Percentiles rank a stretch among this genome's conserved stretches.
Conservation (phyloP, 2,797 vertebrate species). For the Enteromius unitaeniatus region DNA sequence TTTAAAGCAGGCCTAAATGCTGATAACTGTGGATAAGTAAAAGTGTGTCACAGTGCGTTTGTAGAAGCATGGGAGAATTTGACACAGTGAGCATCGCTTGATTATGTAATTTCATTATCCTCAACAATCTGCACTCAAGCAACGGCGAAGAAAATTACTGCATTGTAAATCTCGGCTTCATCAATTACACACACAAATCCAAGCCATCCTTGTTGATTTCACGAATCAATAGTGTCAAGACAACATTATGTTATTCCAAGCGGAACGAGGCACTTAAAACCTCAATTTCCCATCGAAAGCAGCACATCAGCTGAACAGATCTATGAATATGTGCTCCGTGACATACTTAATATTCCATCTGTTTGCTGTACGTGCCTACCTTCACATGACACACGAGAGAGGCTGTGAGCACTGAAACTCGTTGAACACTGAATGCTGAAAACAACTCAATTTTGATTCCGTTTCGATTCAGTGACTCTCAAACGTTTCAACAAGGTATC, state of each 20-base stretch:
- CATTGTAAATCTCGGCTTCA: slow-evolving; percentile 73
- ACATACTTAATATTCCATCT: slow-evolving; percentile 48
- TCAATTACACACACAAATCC: slow-evolving; percentile 63
- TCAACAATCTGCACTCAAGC: slow-evolving; percentile 73
- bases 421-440: neutral
- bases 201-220: slow-evolving; percentile 23
- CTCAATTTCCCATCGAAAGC: slow-evolving; percentile 44
- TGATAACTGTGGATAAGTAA: slow-evolving; percentile 76
- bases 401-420: slow-evolving; percentile 33
- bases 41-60: slow-evolving; percentile 64
- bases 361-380: slow-evolving; percentile 2
- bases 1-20: slow-evolving; percentile 68
- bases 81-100: slow-evolving; percentile 60
- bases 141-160: slow-evolving; percentile 69
- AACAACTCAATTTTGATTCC: neutral
- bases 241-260: slow-evolving; percentile 39
- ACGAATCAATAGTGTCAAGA: slow-evolving; percentile 45
- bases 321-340: slow-evolving; percentile 18
- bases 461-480: neutral
- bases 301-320: slow-evolving; percentile 17
- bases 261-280: slow-evolving; percentile 42
- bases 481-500: neutral
- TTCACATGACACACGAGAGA: slow-evolving; percentile 11
- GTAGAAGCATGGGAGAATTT: slow-evolving; percentile 34
- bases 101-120: slow-evolving; percentile 79